Conservation (phyloP, 2,888 invertebrate genomes). For the Frankliniella fusca region DNA sequence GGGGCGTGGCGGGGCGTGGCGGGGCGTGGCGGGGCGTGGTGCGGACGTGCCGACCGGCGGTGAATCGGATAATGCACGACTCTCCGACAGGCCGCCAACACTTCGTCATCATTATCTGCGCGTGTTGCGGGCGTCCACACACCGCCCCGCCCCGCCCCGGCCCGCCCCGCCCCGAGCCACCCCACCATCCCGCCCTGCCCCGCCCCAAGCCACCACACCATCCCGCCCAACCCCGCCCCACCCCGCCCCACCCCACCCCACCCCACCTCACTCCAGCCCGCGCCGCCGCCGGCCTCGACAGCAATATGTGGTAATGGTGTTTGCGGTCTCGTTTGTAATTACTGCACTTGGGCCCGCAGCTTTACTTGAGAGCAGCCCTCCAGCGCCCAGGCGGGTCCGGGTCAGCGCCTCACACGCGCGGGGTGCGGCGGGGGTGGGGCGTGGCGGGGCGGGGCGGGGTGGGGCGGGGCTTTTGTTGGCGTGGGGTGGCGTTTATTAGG, state of each 20-base stretch:
- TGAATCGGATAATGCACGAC: neutral
- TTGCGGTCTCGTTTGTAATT: neutral
- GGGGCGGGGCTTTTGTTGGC: no score
- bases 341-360: neutral
- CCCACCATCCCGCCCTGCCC: neutral
- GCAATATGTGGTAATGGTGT: neutral
- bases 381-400: neutral
- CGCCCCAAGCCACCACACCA: neutral
- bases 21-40: neutral
- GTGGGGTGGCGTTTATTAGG: no score
- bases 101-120: conserved; percentile 1
- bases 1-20: neutral
- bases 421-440: no score
- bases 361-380: no score
- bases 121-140: neutral
- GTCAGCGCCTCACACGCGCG: neutral
- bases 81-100: neutral
- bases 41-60: neutral
- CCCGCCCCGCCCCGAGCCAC: neutral
- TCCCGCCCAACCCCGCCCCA: neutral
- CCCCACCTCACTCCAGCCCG: neutral
- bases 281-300: neutral
- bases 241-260: neutral
- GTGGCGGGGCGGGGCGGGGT: no score
- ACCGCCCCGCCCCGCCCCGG: neutral